phyloP scores from a whole-genome alignment of 1,140 invertebrate species.

The Globodera ellingtonae region DNA sequence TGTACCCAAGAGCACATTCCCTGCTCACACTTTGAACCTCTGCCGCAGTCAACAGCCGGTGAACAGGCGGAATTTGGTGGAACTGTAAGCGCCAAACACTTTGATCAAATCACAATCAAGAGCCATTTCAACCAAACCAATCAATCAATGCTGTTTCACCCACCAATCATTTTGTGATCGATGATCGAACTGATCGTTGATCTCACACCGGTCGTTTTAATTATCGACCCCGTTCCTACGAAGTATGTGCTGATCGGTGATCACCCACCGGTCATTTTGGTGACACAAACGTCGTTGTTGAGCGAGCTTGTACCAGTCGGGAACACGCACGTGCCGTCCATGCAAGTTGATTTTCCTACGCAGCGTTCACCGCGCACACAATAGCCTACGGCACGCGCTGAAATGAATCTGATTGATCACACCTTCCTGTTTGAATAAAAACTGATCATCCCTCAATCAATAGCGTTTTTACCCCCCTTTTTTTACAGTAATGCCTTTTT shows the following conservation, averaged over 20 bases:
- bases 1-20: slow-evolving; percentile 41
- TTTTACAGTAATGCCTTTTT: background rate
- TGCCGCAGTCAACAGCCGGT: slow-evolving; percentile 48
- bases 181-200: background rate
- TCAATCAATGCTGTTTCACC: background rate
- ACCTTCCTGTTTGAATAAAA: background rate
- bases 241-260: background rate
- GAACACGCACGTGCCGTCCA: slow-evolving; percentile 45
- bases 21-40: slow-evolving; percentile 42
- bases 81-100: slow-evolving; percentile 34
- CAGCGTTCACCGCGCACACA: slow-evolving; percentile 51
- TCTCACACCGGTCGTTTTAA: background rate
- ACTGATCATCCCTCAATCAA: too few species aligned
- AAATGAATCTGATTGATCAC: slow-evolving; percentile 2
- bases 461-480: slow-evolving; percentile 2
- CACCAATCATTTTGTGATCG: too few species aligned
- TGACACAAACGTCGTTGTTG: slow-evolving; percentile 52
- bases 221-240: background rate
- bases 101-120: too few species aligned
- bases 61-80: slow-evolving; percentile 51
- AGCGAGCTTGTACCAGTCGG: slow-evolving; percentile 41
- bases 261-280: slow-evolving; percentile 48
- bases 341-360: too few species aligned
- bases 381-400: slow-evolving; percentile 38
- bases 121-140: too few species aligned